Conservation (phyloP, 2,113 vertebrate genomes). For the Oncorhynchus keta region DNA sequence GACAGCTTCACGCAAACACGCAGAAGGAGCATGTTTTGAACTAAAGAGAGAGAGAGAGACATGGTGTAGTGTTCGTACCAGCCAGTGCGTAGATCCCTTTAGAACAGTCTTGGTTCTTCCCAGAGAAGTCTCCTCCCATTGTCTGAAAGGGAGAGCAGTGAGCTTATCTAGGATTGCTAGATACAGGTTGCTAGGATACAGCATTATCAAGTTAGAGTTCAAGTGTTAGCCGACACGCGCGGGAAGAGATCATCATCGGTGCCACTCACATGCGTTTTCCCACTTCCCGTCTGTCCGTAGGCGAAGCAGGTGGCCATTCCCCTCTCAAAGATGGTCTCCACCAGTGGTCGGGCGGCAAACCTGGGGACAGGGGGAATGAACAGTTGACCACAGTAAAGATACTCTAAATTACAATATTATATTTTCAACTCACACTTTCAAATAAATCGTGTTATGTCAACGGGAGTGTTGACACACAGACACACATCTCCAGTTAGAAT, state of each 20-base stretch:
- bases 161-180: no score
- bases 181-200: not conserved
- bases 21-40: not conserved
- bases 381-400: not conserved
- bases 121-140: slow-evolving; percentile 97
- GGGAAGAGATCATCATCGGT: not conserved
- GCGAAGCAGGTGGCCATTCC: slow-evolving; percentile 99
- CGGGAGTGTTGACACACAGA: no score
- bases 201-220: no score
- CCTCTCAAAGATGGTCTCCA: slow-evolving; percentile 96
- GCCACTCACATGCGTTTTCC: slow-evolving; percentile 91
- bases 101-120: slow-evolving; percentile 97
- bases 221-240: not conserved
- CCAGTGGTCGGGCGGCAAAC: slow-evolving; percentile 94
- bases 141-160: slow-evolving; percentile 72
- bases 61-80: slow-evolving; percentile 66
- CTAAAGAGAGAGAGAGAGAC: not conserved
- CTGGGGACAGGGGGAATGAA: slow-evolving; percentile 65
- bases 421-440: no score
- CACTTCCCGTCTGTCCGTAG: slow-evolving; percentile 97
- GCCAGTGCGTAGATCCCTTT: slow-evolving; percentile 97
- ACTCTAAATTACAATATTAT: no score
- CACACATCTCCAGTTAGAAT: no score
- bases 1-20: no score
- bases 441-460: no score